Base-by-base conservation (phyloP, 2,797 vertebrate genomes). In the Phoeniculus purpureus region DNA sequence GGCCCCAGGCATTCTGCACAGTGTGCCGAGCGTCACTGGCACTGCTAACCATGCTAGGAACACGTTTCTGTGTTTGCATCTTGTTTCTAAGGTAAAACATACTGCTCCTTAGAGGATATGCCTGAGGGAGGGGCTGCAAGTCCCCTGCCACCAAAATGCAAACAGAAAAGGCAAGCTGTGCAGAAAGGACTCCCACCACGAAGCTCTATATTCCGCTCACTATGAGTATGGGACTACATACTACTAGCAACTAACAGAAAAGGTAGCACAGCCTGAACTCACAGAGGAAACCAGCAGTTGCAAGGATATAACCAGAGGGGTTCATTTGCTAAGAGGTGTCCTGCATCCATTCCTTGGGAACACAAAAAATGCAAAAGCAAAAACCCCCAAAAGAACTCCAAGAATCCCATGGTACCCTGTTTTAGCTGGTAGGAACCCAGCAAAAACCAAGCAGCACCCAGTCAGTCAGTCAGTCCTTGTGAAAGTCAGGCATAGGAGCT, bases 51-150 rank as follows among this genome's bases (percentile, higher is more conserved):
- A 51, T 4, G 34, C 76, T 70, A 73, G 84, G 70, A 94, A 75
- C 79, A 79, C 0, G 2, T 29, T 73, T 61, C 70, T 17, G 15
- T 85, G 79, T 83, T 92, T 76, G 72, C 76, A 66, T 78, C 90
- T 81, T 81, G 40, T 64, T 92, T 78, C 64, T 87, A 78, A 58
- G 47, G 84, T 65, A 92, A 93, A 93, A 89, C 88, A 81, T 62
- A 90, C 56, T 78, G 79, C 79, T 92, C 90, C 93, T 81, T 75
- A 60, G 90, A 93, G 90, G 59, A 87, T 72, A 78, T 1, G 3
- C 50, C 37, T 40, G 45, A 79, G 47, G 70, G 60, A 75, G 60
- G 66, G 56, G 58, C 79, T 91, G 54, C 8, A 65, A 83, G 73
- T 65, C 29, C 62, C 51, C 40, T 55, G 51, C 82, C 83, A 85